Evolutionary conservation across 2,797 vertebrate genomes (phyloP), one percentile per base, ranked within the genome.

Genomic region (Lepilemur ruficaudatus): DNA sequence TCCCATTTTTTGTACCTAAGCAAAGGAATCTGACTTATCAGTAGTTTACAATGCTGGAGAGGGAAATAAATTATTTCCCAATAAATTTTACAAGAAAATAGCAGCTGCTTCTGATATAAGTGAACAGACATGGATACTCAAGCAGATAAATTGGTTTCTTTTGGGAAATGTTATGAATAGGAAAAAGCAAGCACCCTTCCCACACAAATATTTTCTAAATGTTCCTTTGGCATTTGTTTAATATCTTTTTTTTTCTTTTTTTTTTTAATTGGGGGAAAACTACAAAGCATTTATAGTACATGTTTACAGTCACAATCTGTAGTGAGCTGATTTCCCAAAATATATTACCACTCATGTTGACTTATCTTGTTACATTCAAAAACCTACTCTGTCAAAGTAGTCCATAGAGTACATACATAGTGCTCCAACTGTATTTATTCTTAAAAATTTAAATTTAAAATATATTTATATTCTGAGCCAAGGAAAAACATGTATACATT

Each of bases 81-180:
- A 61, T 18, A 22, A 70, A 82, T 82, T 90, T 84, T 92, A 81
- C 7, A 63, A 78, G 82, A 83, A 82, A 92, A 94, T 23, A 93
- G 2, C 69, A 86, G 81, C 65, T 96, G 91, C 48, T 72, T 97
- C 86, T 93, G 61, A 50, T 4, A 1, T 89, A 50, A 83, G 5
- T 84, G 38, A n/a, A 48, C 6, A 85, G 55, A 76, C 38, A 63
- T 22, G 11, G 48, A 52, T 46, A 65, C 12, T 41, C 70, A 81
- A 94, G 50, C 23, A 93, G 69, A 93, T 72, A 8, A n/a, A 35
- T 23, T 76, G 18, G 12, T 55, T 92, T 79, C 32, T 65, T 79
- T 79, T 50, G 38, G 65, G 46, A 91, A 96, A 93, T 95, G n/a
- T 81, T 59, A 73, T 82, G 52, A 83, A 63, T 59, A 94, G 87